Conservation (phyloP, 2,113 vertebrate species). For the Chauna torquata region DNA sequence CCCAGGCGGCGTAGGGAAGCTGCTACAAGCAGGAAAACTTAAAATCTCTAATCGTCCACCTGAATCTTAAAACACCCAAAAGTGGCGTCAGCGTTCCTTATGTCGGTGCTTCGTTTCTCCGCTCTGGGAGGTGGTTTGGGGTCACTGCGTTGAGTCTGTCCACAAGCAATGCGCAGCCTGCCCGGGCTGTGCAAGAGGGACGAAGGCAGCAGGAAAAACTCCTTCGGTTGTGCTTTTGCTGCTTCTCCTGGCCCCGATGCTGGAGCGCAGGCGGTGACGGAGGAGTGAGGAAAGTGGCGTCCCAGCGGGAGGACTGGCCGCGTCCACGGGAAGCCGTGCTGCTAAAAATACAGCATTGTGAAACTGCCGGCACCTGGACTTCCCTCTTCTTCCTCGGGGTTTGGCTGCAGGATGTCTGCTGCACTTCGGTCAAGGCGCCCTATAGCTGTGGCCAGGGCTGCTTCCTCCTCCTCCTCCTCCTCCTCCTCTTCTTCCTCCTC, state of each 20-base stretch:
- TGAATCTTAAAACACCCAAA: neutral
- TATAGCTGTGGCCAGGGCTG: neutral
- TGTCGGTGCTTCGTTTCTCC: neutral
- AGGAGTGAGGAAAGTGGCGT: rapidly evolving
- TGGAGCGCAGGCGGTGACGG: neutral
- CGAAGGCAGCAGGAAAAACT: neutral
- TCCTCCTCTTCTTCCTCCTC: neutral
- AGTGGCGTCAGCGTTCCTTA: neutral
- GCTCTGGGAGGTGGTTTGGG: no score
- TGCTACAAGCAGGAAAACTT: neutral
- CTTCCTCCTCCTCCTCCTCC: neutral
- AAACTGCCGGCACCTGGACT: neutral
- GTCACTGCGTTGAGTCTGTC: neutral
- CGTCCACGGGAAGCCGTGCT: neutral
- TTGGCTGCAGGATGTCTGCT: slow-evolving; percentile 6
- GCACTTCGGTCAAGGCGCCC: neutral
- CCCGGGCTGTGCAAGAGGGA: neutral
- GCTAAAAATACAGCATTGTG: slow-evolving; percentile 2
- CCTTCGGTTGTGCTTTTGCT: neutral
- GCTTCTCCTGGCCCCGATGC: neutral
- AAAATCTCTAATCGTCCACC: neutral
- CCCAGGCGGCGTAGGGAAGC: neutral
- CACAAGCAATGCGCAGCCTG: neutral
- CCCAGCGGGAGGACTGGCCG: rapidly evolving
- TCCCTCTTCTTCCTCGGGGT: neutral